phyloP scores from a whole-genome alignment of 2,797 vertebrate species.

The Amphiprion clarkii region DNA sequence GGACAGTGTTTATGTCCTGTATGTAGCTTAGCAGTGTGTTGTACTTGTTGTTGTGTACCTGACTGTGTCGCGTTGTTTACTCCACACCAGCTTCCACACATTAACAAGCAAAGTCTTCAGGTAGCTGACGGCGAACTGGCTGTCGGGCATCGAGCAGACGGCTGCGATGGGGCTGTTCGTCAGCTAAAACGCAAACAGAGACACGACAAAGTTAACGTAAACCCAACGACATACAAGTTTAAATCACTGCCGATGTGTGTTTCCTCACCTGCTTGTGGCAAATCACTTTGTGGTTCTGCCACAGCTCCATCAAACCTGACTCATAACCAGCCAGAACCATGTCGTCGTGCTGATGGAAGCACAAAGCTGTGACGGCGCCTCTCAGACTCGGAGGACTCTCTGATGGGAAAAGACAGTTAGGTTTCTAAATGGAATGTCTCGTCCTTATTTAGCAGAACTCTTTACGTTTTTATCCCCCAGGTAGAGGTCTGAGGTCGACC shows the following conservation, averaged over 20 bases:
- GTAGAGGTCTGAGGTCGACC: no score
- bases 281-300: conserved; percentile 71
- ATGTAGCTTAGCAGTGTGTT: no score
- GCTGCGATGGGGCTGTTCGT: conserved; percentile 62
- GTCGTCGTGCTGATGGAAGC: conserved; percentile 73
- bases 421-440: no score
- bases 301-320: conserved; percentile 85
- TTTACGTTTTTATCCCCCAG: no score
- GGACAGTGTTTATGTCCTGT: no score
- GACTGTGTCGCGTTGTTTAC: conserved; percentile 38
- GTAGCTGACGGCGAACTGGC: conserved; percentile 77
- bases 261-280: conserved; percentile 71
- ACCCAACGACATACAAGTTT: background rate
- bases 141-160: conserved; percentile 72
- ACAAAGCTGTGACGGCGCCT: conserved; percentile 76
- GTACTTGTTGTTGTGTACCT: conserved; percentile 59
- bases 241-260: accelerated
- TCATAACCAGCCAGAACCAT: conserved; percentile 83
- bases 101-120: conserved; percentile 50
- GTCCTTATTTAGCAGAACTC: no score
- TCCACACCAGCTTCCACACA: conserved; percentile 78
- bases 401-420: conserved; percentile 14
- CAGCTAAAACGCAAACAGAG: conserved; percentile 55
- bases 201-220: background rate
- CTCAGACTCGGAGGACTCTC: conserved; percentile 47